phyloP scores from a whole-genome alignment of 2,113 vertebrate species.

The Saccopteryx leptura region DNA sequence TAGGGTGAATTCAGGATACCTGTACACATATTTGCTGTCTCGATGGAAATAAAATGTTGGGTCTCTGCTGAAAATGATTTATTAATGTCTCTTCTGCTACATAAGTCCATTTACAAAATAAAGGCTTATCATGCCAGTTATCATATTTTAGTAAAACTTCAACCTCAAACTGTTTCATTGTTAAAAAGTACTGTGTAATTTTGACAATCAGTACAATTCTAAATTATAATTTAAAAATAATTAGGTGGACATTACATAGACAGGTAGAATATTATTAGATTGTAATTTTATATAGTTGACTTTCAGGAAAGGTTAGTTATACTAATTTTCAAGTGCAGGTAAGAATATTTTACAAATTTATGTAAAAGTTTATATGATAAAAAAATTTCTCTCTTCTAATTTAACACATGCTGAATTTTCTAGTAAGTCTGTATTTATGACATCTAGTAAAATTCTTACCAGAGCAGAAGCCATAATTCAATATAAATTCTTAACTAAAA shows the following conservation, averaged over 20 bases:
- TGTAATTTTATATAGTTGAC: background rate
- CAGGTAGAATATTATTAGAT: background rate
- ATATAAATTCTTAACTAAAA: conserved; percentile 35
- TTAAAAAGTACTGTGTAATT: background rate
- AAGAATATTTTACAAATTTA: background rate
- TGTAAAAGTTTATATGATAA: conserved; percentile 2
- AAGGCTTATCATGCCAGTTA: background rate
- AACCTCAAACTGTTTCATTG: background rate
- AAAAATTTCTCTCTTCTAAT: background rate
- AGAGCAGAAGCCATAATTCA: background rate
- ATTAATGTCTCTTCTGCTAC: background rate
- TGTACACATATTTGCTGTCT: background rate
- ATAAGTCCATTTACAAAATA: background rate
- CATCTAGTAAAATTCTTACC: background rate
- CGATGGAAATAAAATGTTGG: background rate
- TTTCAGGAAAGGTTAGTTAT: conserved; percentile 20
- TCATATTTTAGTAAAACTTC: background rate
- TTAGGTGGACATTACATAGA: background rate
- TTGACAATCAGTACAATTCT: background rate
- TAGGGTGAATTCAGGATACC: background rate
- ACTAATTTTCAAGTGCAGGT: background rate
- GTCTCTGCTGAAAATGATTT: background rate
- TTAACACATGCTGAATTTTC: conserved; percentile 8
- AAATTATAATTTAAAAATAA: conserved; percentile 20
- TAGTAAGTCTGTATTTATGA: conserved; percentile 51